These are phyloP conservation scores for Dolichomitus sp. DNA, from an alignment of 2,888 invertebrate species.

Conservation along the genomic window DNA sequence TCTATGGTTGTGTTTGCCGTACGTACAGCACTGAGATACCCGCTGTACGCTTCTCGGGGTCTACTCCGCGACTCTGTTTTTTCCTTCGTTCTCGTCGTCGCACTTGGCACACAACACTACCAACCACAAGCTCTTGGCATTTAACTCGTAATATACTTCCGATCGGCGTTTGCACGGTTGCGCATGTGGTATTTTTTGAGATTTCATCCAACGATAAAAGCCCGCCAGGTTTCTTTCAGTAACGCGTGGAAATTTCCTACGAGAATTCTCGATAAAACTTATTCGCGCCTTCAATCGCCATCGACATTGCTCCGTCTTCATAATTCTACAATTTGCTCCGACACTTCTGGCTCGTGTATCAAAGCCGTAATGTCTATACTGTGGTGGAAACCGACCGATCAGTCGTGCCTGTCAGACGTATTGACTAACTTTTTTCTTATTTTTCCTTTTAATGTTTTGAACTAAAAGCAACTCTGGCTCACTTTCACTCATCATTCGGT, in stretches of 20 bases:
- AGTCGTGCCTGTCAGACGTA: not conserved
- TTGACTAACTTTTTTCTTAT: not conserved
- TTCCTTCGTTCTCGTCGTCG: constrained; percentile 60
- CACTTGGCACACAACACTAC: constrained; percentile 38
- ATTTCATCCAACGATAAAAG: constrained; percentile 76
- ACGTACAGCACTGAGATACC: constrained; percentile 32
- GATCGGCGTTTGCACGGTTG: constrained; percentile 72
- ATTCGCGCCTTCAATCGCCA: constrained; percentile 8
- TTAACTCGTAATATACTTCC: constrained; percentile 80
- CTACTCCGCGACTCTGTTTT: constrained; percentile 35
- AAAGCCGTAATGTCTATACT: not conserved
- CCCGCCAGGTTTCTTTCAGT: constrained; percentile 53
- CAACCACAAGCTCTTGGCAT: constrained; percentile 71
- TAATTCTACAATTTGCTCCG: not conserved
- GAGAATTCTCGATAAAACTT: constrained; percentile 48
- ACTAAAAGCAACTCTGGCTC: not conserved
- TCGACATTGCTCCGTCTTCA: constrained; percentile 29
- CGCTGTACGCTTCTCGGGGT: constrained; percentile 42
- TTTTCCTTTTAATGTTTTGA: not conserved
- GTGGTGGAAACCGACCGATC: not conserved
- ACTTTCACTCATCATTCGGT: constrained; percentile 25
- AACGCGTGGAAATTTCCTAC: constrained; percentile 79
- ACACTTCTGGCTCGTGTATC: not conserved
- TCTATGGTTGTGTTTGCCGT: constrained; percentile 27
- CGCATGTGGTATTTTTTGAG: constrained; percentile 76